A percentile compares a stretch with the other conserved stretches of the same genome.
Evolutionary conservation across 2,888 invertebrate genomes (phyloP).

Genomic region (Polyommatus icarus): DNA sequence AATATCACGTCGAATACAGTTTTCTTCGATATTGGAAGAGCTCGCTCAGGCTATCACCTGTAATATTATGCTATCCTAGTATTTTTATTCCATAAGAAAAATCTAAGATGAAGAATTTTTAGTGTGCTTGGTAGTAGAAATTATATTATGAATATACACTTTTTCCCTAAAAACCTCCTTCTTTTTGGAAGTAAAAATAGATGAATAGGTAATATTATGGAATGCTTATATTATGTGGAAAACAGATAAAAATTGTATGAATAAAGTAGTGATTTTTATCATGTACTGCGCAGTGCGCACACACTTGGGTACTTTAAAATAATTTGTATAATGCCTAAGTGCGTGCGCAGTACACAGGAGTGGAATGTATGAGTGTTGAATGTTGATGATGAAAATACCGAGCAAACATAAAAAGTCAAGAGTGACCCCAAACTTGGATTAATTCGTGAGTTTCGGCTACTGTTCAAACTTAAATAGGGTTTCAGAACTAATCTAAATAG

Average conservation of each 20-base stretch:
- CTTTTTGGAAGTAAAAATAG: too few relatives aligned
- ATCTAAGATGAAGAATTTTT: too few relatives aligned
- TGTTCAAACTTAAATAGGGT: constrained; percentile 12
- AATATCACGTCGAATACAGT: neutral
- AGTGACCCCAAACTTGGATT: constrained; percentile 16
- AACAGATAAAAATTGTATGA: too few relatives aligned
- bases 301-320: too few relatives aligned
- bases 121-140: too few relatives aligned
- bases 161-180: too few relatives aligned
- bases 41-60: neutral
- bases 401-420: neutral
- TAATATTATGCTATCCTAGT: neutral
- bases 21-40: neutral
- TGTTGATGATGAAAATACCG: neutral
- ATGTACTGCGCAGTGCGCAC: too few relatives aligned
- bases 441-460: constrained; percentile 5
- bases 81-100: neutral
- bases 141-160: too few relatives aligned
- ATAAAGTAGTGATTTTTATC: too few relatives aligned
- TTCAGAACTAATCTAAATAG: neutral
- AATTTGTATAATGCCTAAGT: neutral
- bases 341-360: neutral
- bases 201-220: too few relatives aligned
- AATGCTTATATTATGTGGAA: too few relatives aligned
- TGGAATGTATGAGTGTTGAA: neutral